Base-by-base conservation (phyloP, 2,888 invertebrate genomes). In the Chymomyza fuscimana region DNA sequence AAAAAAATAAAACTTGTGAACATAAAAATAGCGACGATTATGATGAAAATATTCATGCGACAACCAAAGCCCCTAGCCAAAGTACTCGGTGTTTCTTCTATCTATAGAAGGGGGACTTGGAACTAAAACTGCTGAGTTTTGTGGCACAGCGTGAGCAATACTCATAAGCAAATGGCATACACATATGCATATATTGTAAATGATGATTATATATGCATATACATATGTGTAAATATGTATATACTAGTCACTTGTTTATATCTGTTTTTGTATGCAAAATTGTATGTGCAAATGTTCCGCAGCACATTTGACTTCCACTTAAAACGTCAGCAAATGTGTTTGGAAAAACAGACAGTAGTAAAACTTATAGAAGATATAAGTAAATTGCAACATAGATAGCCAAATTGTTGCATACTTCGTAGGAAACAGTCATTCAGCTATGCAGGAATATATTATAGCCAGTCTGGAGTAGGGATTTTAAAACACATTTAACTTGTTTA, bases 1-100 rank as follows among this genome's bases (percentile, higher is more conserved):
- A 40, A 25, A 32, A n/a, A 32, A 40, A 66, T 70, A 65, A 63
- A 72, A 71, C 60, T 74, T 80, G 73, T 71, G 72, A 81, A 76
- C 78, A 86, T 86, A 87, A 88, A 83, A 86, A 84, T 86, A 81
- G 88, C 73, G 67, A 75, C 78, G 84, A 88, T 81, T 87, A 84
- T 88, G 88, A 84, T 87, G 88, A 80, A 85, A 86, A 88, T 82
- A 84, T 85, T 88, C 88, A 88, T 88, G 80, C 77, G 84, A 80
- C 87, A 80, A 76, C 80, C 80, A 72, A 86, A 79, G 70, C 74
- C 76, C 61, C 72, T 68, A 63, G 69, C 10, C 25, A 25, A 25
- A 25, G 52, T n/a, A 22, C n/a, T 56, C 56, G 52, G 40, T 32
- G 65, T 25, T 25, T 25, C 25, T 4, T 25, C 25, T 25, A n/a